These are phyloP conservation scores for Aleiodes sp. DNA, from an alignment of 1,140 invertebrate genomes.

Conservation along the genomic window DNA sequence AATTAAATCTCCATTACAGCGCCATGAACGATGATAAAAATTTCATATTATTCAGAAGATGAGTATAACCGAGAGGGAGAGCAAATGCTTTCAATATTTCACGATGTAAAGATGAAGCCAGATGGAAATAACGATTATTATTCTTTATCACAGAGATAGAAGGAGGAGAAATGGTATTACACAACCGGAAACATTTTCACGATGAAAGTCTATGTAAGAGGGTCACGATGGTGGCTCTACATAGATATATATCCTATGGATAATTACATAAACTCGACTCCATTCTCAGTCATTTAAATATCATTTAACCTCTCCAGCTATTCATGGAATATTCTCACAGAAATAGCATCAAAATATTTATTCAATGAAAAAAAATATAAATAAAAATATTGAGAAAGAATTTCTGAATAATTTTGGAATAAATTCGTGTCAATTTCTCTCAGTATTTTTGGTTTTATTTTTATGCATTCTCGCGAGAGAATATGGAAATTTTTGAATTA, in stretches of 20 bases:
- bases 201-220: not conserved
- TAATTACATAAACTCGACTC: conserved; percentile 2
- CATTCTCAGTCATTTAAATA: not conserved
- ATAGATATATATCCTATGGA: not conserved
- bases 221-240: not conserved
- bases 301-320: not conserved
- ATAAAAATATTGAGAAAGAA: not conserved
- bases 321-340: not conserved
- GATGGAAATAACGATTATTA: not conserved
- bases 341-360: not conserved
- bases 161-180: not conserved
- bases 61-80: too few relatives aligned
- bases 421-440: too few relatives aligned
- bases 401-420: not conserved
- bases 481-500: not conserved
- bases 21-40: too few relatives aligned
- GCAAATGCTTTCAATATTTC: too few relatives aligned
- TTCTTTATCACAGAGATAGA: not conserved
- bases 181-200: not conserved
- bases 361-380: too few relatives aligned
- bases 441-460: too few relatives aligned
- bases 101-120: not conserved
- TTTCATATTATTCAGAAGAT: too few relatives aligned
- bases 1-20: too few relatives aligned
- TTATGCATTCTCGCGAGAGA: too few relatives aligned